Base-by-base conservation (phyloP, 2,797 vertebrate genomes). In the Botia kubotai region DNA sequence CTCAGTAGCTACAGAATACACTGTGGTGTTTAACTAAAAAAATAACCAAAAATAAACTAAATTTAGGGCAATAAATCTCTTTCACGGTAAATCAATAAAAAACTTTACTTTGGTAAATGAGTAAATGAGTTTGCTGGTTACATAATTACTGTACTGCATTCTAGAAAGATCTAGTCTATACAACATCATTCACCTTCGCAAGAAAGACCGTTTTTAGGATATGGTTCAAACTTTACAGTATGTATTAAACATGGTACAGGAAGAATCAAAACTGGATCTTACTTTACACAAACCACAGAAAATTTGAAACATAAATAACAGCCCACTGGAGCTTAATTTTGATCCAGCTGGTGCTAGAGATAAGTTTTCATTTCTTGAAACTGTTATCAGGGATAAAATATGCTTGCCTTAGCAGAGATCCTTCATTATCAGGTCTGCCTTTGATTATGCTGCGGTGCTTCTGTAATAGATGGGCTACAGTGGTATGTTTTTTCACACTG, bases 341-440 rank as follows among this genome's bases (percentile, higher is more conserved):
- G 12, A 23, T 67, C 71, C 13, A 52, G 55, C 71, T 33, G 46
- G 17, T 21, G 63, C 3, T 50, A 19, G 16, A 43, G 4, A 33
- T 73, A 63, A 43, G 19, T 43, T 60, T 21, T 63, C 17, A 57
- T 75, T 71, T 57, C 8, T 21, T 53, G 8, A 39, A 63, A 46
- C 57, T 79, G 63, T 62, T 77, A 73, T 72, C 23, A 52, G 46
- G 19, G 50, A 46, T 55, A 29, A 62, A 81, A 74, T 58, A 58
- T 67, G 70, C 71, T 65, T 76, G 43, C 66, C 23, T 46, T 74
- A 69, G 72, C 57, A 68, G 46, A 74, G 39, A 43, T 43, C 52
- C n/a, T 81, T 69, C 33, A 48, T 81, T 74, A 73, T 81, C 29
- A 75, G 23, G 33, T 76, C 60, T 77, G 63, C n/a, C 66, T 72